These are phyloP conservation scores for Chelidonichthys spinosus DNA, from an alignment of 2,797 vertebrate genomes.

Conservation along the genomic window DNA sequence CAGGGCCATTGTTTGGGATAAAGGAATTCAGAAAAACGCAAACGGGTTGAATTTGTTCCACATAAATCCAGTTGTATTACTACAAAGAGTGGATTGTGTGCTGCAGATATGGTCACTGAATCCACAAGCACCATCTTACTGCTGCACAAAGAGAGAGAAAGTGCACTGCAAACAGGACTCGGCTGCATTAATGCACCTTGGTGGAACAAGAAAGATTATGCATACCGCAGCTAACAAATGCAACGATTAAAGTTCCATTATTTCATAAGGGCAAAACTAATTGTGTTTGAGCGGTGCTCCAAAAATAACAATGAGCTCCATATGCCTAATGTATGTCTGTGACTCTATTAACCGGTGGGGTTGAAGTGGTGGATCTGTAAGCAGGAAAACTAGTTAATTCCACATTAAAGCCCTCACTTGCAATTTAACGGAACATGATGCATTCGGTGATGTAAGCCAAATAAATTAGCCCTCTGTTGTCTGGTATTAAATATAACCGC, in stretches of 20 bases:
- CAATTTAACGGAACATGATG: conserved; percentile 51
- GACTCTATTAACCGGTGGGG: conserved; percentile 21
- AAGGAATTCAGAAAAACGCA: conserved; percentile 56
- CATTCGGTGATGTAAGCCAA: conserved; percentile 61
- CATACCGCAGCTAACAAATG: background rate
- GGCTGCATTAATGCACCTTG: background rate
- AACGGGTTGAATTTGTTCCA: conserved; percentile 67
- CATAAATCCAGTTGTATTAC: conserved; percentile 68
- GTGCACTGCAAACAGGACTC: conserved; percentile 1
- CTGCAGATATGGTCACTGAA: conserved; percentile 53
- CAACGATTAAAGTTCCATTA: conserved; percentile 15
- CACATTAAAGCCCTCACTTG: conserved; percentile 55
- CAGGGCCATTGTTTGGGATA: conserved; percentile 60
- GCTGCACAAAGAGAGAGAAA: conserved; percentile 11
- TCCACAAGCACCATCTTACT: conserved; percentile 33
- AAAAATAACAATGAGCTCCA: conserved; percentile 5
- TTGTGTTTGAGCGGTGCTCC: conserved; percentile 10
- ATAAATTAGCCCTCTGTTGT: conserved; percentile 55
- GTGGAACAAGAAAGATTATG: background rate
- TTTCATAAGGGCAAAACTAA: conserved; percentile 16
- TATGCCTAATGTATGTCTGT: conserved; percentile 24
- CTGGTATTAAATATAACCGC: conserved; percentile 62
- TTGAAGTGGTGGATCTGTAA: conserved; percentile 39
- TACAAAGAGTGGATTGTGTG: conserved; percentile 55
- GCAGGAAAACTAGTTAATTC: conserved; percentile 55